These are phyloP conservation scores for Bombylius major DNA, from an alignment of 2,888 invertebrate genomes.

Conservation along the genomic window DNA sequence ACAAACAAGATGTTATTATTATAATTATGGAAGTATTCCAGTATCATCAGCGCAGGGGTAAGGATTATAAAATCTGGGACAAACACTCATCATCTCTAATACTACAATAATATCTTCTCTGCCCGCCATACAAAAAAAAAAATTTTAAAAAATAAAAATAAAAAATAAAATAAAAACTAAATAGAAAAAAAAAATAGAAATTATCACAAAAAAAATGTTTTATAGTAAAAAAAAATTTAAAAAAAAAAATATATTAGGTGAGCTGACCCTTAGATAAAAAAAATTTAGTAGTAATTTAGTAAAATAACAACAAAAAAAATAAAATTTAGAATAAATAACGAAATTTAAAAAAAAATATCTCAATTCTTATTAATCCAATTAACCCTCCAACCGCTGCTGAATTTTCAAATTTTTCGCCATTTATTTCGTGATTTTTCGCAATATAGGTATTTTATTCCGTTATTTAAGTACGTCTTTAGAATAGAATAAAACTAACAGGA, in stretches of 20 bases:
- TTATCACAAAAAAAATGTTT: neutral
- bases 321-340: conserved; percentile 7
- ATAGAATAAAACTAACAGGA: too few species aligned
- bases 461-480: too few species aligned
- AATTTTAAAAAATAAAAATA: neutral
- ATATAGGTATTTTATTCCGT: too few species aligned
- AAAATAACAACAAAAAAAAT: conserved; percentile 15
- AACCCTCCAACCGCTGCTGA: too few species aligned
- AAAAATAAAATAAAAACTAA: neutral
- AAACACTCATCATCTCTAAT: conserved; percentile 10
- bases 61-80: conserved; percentile 35
- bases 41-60: conserved; percentile 86
- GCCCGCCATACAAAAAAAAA: conserved; percentile 12
- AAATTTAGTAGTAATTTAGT: neutral
- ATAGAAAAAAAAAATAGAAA: conserved; percentile 2
- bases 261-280: conserved; percentile 32
- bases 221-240: conserved; percentile 10
- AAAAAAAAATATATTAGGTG: conserved; percentile 27
- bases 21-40: conserved; percentile 82
- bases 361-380: too few species aligned
- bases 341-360: too few species aligned
- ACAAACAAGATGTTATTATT: conserved; percentile 81
- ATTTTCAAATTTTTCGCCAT: too few species aligned
- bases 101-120: conserved; percentile 3
- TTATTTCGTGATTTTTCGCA: too few species aligned